phyloP scores from a whole-genome alignment of 1,140 invertebrate species.

The Tetranychus urticae region DNA sequence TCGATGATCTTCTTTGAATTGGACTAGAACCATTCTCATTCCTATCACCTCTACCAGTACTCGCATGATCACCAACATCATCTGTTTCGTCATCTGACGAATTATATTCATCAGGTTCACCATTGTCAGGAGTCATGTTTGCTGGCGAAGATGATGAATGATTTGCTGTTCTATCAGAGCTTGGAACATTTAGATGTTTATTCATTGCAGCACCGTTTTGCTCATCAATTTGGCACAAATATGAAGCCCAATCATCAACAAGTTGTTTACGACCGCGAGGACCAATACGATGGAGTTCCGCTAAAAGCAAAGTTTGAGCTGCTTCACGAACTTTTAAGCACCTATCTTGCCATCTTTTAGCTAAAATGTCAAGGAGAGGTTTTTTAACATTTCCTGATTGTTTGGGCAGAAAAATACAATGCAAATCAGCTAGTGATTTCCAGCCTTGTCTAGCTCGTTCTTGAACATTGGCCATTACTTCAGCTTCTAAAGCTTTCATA shows the following conservation, averaged over 20 bases:
- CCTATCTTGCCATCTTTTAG: conserved; percentile 89
- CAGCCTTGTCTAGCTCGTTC: conserved; percentile 86
- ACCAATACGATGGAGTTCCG: conserved; percentile 72
- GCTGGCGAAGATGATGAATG: not conserved
- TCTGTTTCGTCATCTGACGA: not conserved
- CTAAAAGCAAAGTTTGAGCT: conserved; percentile 75
- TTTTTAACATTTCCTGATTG: conserved; percentile 57
- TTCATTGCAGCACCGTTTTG: conserved; percentile 6
- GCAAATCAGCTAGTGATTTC: conserved; percentile 78
- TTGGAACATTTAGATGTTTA: not conserved
- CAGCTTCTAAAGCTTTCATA: conserved; percentile 43
- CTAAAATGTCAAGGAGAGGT: conserved; percentile 87
- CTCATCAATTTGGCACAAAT: conserved; percentile 62
- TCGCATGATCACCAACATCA: conserved; percentile 4
- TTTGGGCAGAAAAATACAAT: conserved; percentile 85
- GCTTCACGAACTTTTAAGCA: conserved; percentile 89
- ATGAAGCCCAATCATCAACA: conserved; percentile 84
- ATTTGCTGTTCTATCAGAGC: not conserved
- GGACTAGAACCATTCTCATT: not conserved
- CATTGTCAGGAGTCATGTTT: not conserved
- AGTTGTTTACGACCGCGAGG: conserved; percentile 69
- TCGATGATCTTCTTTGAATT: conserved; percentile 47
- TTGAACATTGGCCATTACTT: conserved; percentile 54
- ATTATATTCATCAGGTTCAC: not conserved
- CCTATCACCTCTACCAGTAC: not conserved